phyloP scores from a whole-genome alignment of 2,113 vertebrate genomes.

The Arenaria interpres region DNA sequence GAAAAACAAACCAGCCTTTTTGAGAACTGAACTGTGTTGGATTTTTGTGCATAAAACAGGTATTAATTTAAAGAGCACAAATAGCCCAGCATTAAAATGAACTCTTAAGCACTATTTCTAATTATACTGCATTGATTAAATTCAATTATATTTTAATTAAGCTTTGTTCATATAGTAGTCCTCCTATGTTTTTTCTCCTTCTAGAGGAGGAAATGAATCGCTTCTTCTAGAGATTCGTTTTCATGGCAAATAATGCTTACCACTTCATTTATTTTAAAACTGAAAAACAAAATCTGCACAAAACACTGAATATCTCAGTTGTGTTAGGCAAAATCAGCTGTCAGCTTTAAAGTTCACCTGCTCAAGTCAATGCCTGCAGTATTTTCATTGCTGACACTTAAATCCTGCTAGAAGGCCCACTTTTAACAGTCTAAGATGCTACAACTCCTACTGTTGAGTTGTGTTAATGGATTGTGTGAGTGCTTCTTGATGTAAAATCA shows the following conservation, averaged over 20 bases:
- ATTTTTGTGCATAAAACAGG: constrained; percentile 32
- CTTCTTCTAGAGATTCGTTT: not conserved
- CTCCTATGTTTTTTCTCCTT: not conserved
- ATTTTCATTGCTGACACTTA: not conserved
- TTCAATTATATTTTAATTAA: constrained; percentile 38
- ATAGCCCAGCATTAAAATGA: constrained; percentile 3
- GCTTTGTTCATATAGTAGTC: not conserved
- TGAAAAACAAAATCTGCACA: not conserved
- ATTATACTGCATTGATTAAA: constrained; percentile 55
- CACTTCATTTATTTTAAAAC: constrained; percentile 32
- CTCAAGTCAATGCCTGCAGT: not conserved
- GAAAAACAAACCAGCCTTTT: not conserved
- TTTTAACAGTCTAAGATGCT: not conserved
- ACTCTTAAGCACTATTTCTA: constrained; percentile 40
- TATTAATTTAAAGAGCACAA: constrained; percentile 56
- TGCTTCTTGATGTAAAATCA: not conserved
- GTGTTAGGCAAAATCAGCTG: not conserved
- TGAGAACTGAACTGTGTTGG: constrained; percentile 7
- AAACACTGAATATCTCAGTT: not conserved
- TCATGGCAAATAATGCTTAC: constrained; percentile 13
- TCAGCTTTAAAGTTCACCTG: not conserved
- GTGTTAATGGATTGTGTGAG: not conserved
- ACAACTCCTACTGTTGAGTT: not conserved
- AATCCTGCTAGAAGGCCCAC: not conserved
- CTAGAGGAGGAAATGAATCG: not conserved